Conservation (phyloP, 1,140 invertebrate species). For the Temnothorax curvispinosus region DNA sequence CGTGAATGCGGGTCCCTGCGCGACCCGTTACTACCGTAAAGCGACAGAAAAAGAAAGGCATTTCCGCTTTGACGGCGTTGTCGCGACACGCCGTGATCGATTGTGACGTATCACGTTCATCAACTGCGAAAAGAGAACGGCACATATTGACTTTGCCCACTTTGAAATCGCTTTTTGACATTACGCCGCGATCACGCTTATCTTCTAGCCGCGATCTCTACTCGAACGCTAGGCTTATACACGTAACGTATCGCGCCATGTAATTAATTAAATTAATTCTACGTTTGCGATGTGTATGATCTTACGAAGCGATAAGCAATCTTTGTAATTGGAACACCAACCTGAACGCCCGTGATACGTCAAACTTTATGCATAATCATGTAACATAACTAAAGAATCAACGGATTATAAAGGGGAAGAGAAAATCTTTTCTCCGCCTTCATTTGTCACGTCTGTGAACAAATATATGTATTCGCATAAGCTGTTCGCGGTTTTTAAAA, state of each 20-base stretch:
- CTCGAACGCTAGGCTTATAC: not conserved
- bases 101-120: constrained; percentile 64
- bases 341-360: not conserved
- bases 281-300: not conserved
- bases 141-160: constrained; percentile 51
- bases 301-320: not conserved
- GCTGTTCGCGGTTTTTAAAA: not conserved
- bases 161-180: constrained; percentile 44
- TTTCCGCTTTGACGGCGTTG: constrained; percentile 23
- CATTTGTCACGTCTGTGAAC: not conserved
- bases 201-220: not conserved
- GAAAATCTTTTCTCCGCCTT: not conserved
- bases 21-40: not conserved
- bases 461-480: not conserved
- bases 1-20: not conserved
- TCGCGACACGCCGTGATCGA: constrained; percentile 62
- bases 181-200: constrained; percentile 12
- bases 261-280: constrained; percentile 39
- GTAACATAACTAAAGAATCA: not conserved
- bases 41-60: constrained; percentile 18
- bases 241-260: not conserved
- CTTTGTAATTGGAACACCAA: constrained; percentile 6
- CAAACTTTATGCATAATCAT: not conserved
- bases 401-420: not conserved
- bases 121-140: constrained; percentile 27